Evolutionary conservation across 2,797 vertebrate genomes (phyloP), one percentile per base, ranked within the genome.

Genomic region (Onychomys torridus): DNA sequence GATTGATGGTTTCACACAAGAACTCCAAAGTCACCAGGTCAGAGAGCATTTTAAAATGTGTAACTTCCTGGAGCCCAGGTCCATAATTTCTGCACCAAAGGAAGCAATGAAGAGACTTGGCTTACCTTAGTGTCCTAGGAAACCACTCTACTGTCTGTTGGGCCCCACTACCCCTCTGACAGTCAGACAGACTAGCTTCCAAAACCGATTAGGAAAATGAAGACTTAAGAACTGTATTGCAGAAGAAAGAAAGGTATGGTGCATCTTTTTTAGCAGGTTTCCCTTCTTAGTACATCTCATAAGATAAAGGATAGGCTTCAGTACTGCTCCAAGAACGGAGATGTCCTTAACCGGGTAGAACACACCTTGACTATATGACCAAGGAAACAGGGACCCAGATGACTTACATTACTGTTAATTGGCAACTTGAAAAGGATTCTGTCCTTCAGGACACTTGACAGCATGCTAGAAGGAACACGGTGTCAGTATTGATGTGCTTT

Each of bases 1-100:
- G 57, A 71, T 27, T 90, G 89, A 63, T 76, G 27, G 27, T 55
- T 94, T 94, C 84, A 88, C 57, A n/a, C 75, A 97, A 67, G n/a
- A 91, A 89, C 11, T 34, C 84, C 65, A 69, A 76, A 82, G 11
- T 78, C 13, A 29, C 27, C 49, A 46, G 69, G 10, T 82, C 52
- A 94, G 49, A 95, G 83, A 40, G 32, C 32, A 89, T 75, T 59
- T 52, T 65, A 63, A 73, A 79, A 27, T 25, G n/a, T 75, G 21
- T 43, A 17, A 40, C 40, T 89, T 89, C 19, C 46, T 34, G 29
- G 69, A 76, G 6, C 23, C 2, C 2, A 73, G 55, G 12, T 32
- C 46, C 55, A 77, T 16, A n/a, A 25, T 46, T 91, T 73, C 37
- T 92, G 23, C 46, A 40, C 52, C 21, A 43, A 23, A 81, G 34